Conservation (phyloP, 2,797 vertebrate species). For the Channallabes apus region DNA sequence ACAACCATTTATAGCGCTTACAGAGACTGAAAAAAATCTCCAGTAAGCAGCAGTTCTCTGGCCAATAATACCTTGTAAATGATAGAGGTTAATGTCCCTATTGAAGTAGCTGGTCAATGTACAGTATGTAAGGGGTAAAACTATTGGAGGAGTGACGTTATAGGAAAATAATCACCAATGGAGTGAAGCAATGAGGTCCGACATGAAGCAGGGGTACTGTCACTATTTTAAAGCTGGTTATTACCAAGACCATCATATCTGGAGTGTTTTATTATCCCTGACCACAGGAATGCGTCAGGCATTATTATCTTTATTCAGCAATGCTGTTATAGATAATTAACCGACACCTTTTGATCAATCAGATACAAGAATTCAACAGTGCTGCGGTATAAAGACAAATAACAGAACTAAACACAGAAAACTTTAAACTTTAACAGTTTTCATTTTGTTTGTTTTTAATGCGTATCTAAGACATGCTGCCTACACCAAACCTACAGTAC, state of each 20-base stretch:
- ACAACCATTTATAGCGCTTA: no score
- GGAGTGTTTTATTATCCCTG: not conserved
- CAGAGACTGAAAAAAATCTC: no score
- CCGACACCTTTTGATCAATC: not conserved
- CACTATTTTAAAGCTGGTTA: not conserved
- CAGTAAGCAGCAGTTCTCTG: no score
- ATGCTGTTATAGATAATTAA: not conserved
- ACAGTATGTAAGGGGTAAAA: not conserved
- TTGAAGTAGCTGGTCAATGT: no score
- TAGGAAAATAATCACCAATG: not conserved
- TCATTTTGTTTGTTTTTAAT: not conserved
- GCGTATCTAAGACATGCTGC: not conserved
- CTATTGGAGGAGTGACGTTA: not conserved
- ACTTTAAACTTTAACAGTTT: not conserved
- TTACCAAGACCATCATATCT: not conserved
- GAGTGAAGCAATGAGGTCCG: not conserved
- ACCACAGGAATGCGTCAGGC: not conserved
- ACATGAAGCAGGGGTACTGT: not conserved
- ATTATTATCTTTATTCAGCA: not conserved
- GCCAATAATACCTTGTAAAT: no score
- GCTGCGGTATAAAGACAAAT: not conserved
- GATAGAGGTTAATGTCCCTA: no score
- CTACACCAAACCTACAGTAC: not conserved
- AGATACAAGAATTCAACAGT: not conserved
- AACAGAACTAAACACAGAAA: not conserved